Evolutionary conservation across 2,888 invertebrate genomes (phyloP).

Genomic region (Scaptomyza parva): DNA sequence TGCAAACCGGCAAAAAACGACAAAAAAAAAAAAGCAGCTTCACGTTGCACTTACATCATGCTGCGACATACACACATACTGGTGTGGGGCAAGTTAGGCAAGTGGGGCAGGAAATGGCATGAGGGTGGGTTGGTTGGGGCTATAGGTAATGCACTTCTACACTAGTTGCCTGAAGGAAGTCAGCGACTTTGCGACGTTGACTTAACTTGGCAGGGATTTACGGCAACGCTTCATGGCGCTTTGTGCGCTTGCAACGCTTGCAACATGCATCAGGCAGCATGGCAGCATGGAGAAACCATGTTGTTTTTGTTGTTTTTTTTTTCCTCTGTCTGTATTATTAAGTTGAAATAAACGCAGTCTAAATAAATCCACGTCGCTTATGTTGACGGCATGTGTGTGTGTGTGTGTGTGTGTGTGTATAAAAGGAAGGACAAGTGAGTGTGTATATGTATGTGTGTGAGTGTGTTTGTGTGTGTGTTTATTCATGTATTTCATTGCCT

Average conservation of each 20-base stretch:
- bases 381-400: constrained; percentile 62
- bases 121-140: constrained; percentile 5
- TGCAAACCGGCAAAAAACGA: not conserved
- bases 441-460: not conserved
- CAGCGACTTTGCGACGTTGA: constrained; percentile 77
- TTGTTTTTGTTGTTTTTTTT: constrained; percentile 1
- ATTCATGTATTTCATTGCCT: constrained; percentile 70
- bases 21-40: constrained; percentile 17
- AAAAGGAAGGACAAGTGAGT: constrained; percentile 21
- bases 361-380: constrained; percentile 79
- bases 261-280: constrained; percentile 33
- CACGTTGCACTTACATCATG: constrained; percentile 82
- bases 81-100: not conserved
- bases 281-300: constrained; percentile 12
- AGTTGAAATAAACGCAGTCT: constrained; percentile 76
- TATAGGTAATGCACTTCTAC: constrained; percentile 67
- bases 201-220: constrained; percentile 81
- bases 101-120: not conserved
- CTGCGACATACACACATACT: constrained; percentile 35
- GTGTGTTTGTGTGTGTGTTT: constrained; percentile 28
- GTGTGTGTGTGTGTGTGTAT: constrained; percentile 2
- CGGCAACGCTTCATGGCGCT: constrained; percentile 64
- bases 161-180: constrained; percentile 47
- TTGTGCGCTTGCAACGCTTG: constrained; percentile 33
- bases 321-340: constrained; percentile 67